Percentiles rank a stretch among this genome's conserved stretches.
Evolutionary conservation across 2,113 vertebrate species (phyloP).

Genomic region (Platichthys flesus): DNA sequence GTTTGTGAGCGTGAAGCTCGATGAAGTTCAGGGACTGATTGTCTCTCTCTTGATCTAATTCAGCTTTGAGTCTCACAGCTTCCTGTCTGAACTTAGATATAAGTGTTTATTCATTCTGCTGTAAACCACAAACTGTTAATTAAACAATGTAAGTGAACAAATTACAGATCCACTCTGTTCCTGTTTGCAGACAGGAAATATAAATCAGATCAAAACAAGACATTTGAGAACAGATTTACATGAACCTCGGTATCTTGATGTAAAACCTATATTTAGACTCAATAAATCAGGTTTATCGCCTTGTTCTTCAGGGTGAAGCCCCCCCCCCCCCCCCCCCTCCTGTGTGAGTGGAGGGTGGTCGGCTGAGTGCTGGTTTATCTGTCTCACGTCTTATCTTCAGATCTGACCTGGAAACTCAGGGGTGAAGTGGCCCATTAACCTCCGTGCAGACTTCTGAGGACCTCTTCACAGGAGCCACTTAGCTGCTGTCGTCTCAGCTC

Average conservation of each 20-base stretch:
- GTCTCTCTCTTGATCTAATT: no score
- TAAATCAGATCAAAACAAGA: neutral
- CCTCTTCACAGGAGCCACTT: constrained; percentile 55
- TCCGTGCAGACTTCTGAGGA: constrained; percentile 23
- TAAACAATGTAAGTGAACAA: no score
- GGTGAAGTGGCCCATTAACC: constrained; percentile 71
- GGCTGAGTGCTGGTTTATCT: neutral
- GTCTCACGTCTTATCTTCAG: constrained; percentile 33
- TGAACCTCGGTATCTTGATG: neutral
- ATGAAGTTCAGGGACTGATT: no score
- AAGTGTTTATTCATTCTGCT: no score
- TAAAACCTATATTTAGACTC: neutral
- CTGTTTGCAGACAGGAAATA: constrained; percentile 8
- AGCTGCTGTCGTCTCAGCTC: neutral
- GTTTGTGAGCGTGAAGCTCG: no score
- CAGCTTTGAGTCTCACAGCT: no score
- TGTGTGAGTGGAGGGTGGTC: neutral
- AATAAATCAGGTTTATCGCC: neutral
- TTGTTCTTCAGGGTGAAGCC: neutral
- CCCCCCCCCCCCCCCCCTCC: neutral
- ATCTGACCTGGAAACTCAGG: constrained; percentile 51
- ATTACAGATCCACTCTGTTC: no score
- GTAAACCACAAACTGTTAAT: no score
- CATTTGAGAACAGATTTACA: neutral
- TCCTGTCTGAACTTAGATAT: no score